Evolutionary conservation across 2,888 invertebrate species (phyloP).

Genomic region (Lepas anatifera): DNA sequence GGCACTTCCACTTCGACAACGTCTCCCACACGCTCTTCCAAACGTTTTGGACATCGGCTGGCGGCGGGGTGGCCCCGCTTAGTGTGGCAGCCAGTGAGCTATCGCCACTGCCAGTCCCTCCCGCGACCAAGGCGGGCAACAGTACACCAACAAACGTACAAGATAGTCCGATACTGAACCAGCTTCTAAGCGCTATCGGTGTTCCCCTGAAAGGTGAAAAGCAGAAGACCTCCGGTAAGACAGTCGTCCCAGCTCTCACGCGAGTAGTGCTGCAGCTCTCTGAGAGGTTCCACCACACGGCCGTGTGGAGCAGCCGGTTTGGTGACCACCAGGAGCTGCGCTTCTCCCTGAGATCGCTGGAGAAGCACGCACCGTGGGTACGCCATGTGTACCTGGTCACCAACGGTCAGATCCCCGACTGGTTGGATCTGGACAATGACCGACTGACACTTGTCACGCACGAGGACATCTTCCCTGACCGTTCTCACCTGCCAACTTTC

Average conservation of each 20-base stretch:
- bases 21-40: neutral
- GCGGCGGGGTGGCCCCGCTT: neutral
- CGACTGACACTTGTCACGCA: slow-evolving; percentile 55
- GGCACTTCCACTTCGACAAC: neutral
- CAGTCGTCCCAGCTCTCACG: neutral
- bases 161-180: no score
- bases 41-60: neutral
- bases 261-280: neutral
- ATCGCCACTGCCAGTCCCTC: no score
- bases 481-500: slow-evolving; percentile 56
- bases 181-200: no score
- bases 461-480: slow-evolving; percentile 48
- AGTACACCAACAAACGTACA: no score
- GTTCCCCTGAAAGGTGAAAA: no score
- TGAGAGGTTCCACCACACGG: neutral
- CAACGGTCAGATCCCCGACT: slow-evolving; percentile 68
- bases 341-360: slow-evolving; percentile 51
- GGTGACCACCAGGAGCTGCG: slow-evolving; percentile 34
- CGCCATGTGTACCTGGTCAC: slow-evolving; percentile 64
- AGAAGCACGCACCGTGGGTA: slow-evolving; percentile 64
- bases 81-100: neutral
- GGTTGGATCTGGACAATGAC: slow-evolving; percentile 59
- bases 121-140: no score
- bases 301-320: neutral
- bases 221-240: no score